These are phyloP conservation scores for Cochlearius cochlearius DNA, from an alignment of 2,113 vertebrate genomes.

Conservation along the genomic window DNA sequence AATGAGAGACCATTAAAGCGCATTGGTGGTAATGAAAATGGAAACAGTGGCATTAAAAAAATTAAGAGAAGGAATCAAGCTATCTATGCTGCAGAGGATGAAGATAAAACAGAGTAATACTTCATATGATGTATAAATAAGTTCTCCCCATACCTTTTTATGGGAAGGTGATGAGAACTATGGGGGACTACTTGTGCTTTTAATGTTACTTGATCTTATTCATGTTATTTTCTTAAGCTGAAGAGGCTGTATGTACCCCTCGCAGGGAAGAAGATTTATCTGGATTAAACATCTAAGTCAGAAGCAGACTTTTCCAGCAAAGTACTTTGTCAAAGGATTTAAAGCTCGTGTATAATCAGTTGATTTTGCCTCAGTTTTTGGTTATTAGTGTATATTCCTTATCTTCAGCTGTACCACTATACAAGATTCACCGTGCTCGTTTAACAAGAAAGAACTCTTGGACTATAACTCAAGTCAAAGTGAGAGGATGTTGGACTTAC, in stretches of 20 bases:
- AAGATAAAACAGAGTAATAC: constrained; percentile 68
- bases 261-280: background rate
- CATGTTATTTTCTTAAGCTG: background rate
- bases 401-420: background rate
- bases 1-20: constrained; percentile 78
- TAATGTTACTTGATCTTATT: background rate
- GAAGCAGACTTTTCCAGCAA: background rate
- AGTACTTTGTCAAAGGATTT: background rate
- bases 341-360: background rate
- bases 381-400: background rate
- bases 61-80: constrained; percentile 96
- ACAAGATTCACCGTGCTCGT: background rate
- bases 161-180: background rate
- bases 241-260: background rate
- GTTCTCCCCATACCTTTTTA: background rate
- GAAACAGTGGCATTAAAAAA: constrained; percentile 71
- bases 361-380: background rate
- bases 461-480: background rate
- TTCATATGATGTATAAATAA: background rate
- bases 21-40: constrained; percentile 67
- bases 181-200: background rate
- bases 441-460: background rate
- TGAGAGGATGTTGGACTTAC: background rate
- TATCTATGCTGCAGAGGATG: constrained; percentile 82
- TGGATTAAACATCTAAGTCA: background rate